phyloP scores from a whole-genome alignment of 2,888 invertebrate species.

The Campaea margaritaria region DNA sequence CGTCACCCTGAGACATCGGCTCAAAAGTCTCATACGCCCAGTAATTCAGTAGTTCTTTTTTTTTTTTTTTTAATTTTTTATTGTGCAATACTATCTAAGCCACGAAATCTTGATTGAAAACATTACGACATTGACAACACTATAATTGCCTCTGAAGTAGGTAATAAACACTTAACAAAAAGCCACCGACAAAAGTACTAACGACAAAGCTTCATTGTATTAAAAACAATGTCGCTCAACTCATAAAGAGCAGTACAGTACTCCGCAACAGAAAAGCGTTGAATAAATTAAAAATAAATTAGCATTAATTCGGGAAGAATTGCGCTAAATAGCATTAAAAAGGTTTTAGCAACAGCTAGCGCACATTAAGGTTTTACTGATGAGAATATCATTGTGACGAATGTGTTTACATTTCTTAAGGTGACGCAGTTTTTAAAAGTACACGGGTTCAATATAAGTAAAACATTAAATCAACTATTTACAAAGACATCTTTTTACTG shows the following conservation, averaged over 20 bases:
- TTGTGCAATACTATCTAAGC: too few species aligned
- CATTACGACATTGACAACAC: too few species aligned
- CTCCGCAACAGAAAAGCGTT: slow-evolving; percentile 11
- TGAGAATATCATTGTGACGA: slow-evolving; percentile 12
- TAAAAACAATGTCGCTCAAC: slow-evolving; percentile 22
- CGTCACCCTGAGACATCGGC: too few species aligned
- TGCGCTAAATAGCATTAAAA: slow-evolving; percentile 24
- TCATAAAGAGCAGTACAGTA: slow-evolving; percentile 16
- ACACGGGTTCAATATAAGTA: too few species aligned
- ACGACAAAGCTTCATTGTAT: slow-evolving; percentile 17
- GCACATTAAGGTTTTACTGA: slow-evolving; percentile 14
- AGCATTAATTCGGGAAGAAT: slow-evolving; percentile 22
- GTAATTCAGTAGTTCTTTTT: too few species aligned
- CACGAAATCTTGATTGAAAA: too few species aligned
- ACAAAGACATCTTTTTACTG: too few species aligned
- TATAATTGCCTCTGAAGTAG: too few species aligned
- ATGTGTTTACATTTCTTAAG: slow-evolving; percentile 1
- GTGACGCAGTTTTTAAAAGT: neutral
- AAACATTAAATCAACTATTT: too few species aligned
- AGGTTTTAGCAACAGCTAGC: slow-evolving; percentile 7
- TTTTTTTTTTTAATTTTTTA: too few species aligned
- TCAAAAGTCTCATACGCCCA: too few species aligned
- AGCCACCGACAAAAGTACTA: neutral
- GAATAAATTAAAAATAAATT: slow-evolving; percentile 32
- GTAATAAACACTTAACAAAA: neutral